Conservation (phyloP, 2,797 vertebrate species). For the Heterohyrax brucei region DNA sequence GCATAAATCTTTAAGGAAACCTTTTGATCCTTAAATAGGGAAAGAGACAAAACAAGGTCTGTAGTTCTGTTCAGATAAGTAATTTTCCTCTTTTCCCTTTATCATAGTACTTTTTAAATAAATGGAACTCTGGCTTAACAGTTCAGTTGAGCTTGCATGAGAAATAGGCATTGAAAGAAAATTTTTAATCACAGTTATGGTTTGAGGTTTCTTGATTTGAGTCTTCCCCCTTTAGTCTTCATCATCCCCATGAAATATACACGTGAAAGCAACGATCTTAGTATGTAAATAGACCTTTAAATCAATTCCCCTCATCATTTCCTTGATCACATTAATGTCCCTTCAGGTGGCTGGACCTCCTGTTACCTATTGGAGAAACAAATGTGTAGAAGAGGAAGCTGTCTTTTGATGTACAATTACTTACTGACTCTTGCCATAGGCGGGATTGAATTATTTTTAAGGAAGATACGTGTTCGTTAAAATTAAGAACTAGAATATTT, state of each 20-base stretch:
- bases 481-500: slow-evolving; percentile 61
- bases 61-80: background rate
- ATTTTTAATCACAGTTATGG: slow-evolving; percentile 3
- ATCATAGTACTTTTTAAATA: slow-evolving; percentile 47
- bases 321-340: background rate
- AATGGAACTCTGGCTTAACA: background rate
- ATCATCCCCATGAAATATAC: slow-evolving; percentile 10
- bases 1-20: slow-evolving; percentile 55
- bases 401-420: background rate
- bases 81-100: slow-evolving; percentile 54
- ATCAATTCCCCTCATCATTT: background rate
- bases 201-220: slow-evolving; percentile 33
- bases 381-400: background rate
- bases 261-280: slow-evolving; percentile 5
- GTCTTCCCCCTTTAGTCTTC: background rate
- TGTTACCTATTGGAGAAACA: background rate
- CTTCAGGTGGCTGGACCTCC: background rate
- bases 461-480: slow-evolving; percentile 1
- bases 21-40: slow-evolving; percentile 29
- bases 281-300: slow-evolving; percentile 26
- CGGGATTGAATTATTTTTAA: slow-evolving; percentile 44
- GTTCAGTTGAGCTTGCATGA: background rate
- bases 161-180: slow-evolving; percentile 53
- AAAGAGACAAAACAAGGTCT: slow-evolving; percentile 37
- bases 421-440: background rate